A percentile compares a stretch with the other conserved stretches of the same genome.
Evolutionary conservation across 2,888 invertebrate genomes (phyloP).

Genomic region (Serripes groenlandicus): DNA sequence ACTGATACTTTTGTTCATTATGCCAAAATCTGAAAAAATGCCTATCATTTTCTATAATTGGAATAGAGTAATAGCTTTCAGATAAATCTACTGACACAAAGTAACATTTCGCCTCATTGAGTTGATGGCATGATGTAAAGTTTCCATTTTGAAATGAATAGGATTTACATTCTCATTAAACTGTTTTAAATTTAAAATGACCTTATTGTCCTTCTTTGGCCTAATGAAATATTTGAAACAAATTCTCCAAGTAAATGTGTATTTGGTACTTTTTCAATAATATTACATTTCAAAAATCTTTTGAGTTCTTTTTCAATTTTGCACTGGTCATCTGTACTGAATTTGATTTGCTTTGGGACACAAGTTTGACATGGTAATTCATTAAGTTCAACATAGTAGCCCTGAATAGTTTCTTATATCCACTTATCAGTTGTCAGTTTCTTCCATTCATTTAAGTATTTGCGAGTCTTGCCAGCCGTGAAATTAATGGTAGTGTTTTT

Average conservation of each 20-base stretch:
- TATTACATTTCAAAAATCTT: neutral
- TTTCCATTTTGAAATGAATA: constrained; percentile 52
- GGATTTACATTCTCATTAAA: constrained; percentile 35
- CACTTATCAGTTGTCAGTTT: constrained; percentile 36
- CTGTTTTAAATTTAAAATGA: constrained; percentile 45
- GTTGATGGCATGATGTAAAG: constrained; percentile 26
- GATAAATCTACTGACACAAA: constrained; percentile 36
- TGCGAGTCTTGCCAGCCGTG: constrained; percentile 5
- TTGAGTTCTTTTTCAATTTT: constrained; percentile 29
- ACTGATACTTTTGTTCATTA: constrained; percentile 40
- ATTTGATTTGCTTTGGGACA: constrained; percentile 35
- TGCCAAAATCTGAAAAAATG: constrained; percentile 45
- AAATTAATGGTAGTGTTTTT: constrained; percentile 25
- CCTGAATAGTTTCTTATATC: constrained; percentile 31
- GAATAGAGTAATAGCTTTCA: constrained; percentile 44
- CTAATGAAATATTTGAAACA: constrained; percentile 29
- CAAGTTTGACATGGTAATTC: constrained; percentile 5
- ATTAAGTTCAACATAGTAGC: constrained; percentile 40
- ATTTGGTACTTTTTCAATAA: neutral
- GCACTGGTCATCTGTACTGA: constrained; percentile 1
- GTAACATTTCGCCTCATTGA: too few relatives aligned
- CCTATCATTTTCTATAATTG: constrained; percentile 11
- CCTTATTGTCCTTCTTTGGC: constrained; percentile 31
- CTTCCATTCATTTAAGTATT: constrained; percentile 13
- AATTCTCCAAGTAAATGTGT: neutral